Base-by-base conservation (phyloP, 2,888 invertebrate species). In the Scaptomyza parva region DNA sequence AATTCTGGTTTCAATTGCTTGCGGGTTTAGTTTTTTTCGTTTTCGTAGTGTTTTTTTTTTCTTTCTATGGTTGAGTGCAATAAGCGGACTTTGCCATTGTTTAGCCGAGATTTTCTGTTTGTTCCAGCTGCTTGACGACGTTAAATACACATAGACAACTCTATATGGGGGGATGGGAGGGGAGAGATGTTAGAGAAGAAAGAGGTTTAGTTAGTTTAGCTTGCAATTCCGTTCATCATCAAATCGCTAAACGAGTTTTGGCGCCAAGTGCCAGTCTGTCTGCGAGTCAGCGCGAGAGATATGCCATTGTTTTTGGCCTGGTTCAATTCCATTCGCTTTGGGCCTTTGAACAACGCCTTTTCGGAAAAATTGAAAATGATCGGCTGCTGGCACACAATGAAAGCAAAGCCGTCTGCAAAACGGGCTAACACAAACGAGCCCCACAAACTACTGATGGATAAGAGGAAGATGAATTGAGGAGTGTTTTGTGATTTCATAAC, bases 1-100 rank as follows among this genome's bases (percentile, higher is more conserved):
- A 84, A 88, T 82, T 88, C 88, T 84, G 85, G 88, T 88, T 84
- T 88, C 88, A 88, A 84, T 88, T 73, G 84, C 85, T 85, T 69
- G 84, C 88, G 80, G 86, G 85, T 65, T 65, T 52, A 60, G 57
- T 47, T 47, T 26, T 18, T 41, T 45, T 28, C 39, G 28, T 11
- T 50, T 51, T 33, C 47, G 52, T 52, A 41, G 50, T 64, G n/a
- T n/a, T n/a, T n/a, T n/a, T n/a, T n/a, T n/a, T n/a, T n/a, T n/a
- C n/a, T 70, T 59, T 48, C 53, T 67, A 72, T 57, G 80, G 59
- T 78, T 78, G 64, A 78, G 76, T 78, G 77, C 73, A 72, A 47
- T 68, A 57, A 43, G 59, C 52, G 58, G 74, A 77, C 77, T 74
- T 71, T 67, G 79, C 87, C 86, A 81, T 81, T 81, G 81, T 87